Conservation (phyloP, 2,888 invertebrate species). For the Hydriomena furcata region DNA sequence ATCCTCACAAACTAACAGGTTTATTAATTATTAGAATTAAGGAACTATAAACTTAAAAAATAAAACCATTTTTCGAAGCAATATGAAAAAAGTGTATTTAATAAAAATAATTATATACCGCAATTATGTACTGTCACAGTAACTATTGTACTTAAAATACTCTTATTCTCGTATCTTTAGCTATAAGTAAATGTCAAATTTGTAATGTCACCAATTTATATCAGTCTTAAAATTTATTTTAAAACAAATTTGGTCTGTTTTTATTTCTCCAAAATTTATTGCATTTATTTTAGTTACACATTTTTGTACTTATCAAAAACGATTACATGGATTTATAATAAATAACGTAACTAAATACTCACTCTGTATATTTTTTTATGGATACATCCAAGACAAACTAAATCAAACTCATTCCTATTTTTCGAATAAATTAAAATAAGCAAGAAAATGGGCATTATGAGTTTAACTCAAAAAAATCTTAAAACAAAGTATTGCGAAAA, state of each 20-base stretch:
- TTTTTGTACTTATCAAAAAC: constrained; percentile 38
- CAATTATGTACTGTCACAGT: constrained; percentile 67
- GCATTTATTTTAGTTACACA: constrained; percentile 26
- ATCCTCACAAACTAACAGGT: too few relatives aligned
- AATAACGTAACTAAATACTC: constrained; percentile 51
- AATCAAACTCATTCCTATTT: constrained; percentile 9
- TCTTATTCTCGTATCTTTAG: constrained; percentile 48
- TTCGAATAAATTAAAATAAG: constrained; percentile 64
- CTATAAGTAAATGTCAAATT: constrained; percentile 46
- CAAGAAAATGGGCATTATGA: constrained; percentile 69
- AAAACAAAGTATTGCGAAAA: constrained; percentile 39
- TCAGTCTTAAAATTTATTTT: constrained; percentile 56
- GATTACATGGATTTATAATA: constrained; percentile 44
- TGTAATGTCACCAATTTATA: constrained; percentile 50
- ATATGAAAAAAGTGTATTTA: constrained; percentile 71
- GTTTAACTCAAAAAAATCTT: constrained; percentile 70
- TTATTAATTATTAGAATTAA: too few relatives aligned
- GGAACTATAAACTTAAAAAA: neutral
- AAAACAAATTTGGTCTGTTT: constrained; percentile 38
- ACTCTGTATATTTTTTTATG: constrained; percentile 46
- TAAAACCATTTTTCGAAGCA: constrained; percentile 54
- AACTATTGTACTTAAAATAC: constrained; percentile 74
- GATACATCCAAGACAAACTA: constrained; percentile 52
- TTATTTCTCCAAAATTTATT: constrained; percentile 32
- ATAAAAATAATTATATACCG: constrained; percentile 52